Base-by-base conservation (phyloP, 2,888 invertebrate species). In the Cordilura impudica region DNA sequence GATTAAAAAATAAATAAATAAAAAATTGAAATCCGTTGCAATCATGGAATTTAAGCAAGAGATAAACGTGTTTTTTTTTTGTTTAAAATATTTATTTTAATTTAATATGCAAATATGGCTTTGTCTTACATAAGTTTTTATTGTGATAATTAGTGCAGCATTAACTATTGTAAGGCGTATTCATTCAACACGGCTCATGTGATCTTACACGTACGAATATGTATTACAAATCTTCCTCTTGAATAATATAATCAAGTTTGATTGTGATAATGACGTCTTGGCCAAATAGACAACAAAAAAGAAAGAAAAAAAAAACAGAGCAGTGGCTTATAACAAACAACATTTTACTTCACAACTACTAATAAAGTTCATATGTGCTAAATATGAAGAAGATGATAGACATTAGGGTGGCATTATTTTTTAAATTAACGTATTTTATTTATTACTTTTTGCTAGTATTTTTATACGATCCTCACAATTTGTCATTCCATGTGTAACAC, bases 161-260 rank as follows among this genome's bases (percentile, higher is more conserved):
- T 26, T 26, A 4, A 26, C 6, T 26, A 26, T 26, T 35, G 1
- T 2, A 12, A 35, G 10, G 35, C 10, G n/a, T 39, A 16, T 51
- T 7, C 43, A 71, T 31, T 26, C 35, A 54, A 35, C 49, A 39
- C n/a, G n/a, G n/a, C 14, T 29, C 26, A 12, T 19, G 12, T 66
- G 70, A 60, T 65, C 45, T 65, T 39, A n/a, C n/a, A n/a, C n/a
- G n/a, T n/a, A n/a, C n/a, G n/a, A n/a, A n/a, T n/a, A n/a, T n/a
- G n/a, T n/a, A 19, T 60, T 71, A 61, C 47, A 71, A 66, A 56
- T 73, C 67, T 58, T 75, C 51, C 58, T 69, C 74, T 63, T 63
- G 49, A 69, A 65, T 69, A 49, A 74, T 47, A 74, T n/a, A n/a
- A n/a, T 69, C 67, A 69, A 73, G 67, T 78, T 69, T 61, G 66